Evolutionary conservation across 2,113 vertebrate species (phyloP).

Genomic region (Sclerurus mexicanus): DNA sequence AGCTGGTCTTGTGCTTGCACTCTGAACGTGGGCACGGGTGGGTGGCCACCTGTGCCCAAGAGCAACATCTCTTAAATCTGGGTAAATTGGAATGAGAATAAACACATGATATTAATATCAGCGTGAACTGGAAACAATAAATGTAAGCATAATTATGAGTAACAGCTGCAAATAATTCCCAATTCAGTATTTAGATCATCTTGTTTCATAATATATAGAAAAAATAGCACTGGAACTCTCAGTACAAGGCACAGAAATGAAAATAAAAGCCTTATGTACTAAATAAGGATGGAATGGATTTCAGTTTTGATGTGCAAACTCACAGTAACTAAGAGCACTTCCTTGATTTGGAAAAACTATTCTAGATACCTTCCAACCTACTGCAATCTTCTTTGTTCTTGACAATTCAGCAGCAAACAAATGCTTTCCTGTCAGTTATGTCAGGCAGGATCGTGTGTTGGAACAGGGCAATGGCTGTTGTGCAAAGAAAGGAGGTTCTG

Average conservation of each 20-base stretch:
- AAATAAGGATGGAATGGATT: background rate
- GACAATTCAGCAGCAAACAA: background rate
- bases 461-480: background rate
- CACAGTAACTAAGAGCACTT: background rate
- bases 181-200: background rate
- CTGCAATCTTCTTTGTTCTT: background rate
- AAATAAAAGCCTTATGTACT: background rate
- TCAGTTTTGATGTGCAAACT: background rate
- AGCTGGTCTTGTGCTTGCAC: background rate
- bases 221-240: background rate
- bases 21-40: background rate
- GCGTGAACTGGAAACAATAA: background rate
- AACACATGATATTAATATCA: background rate
- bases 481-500: background rate
- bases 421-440: background rate
- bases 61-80: too few species aligned
- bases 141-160: background rate
- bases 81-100: background rate
- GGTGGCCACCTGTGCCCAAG: background rate
- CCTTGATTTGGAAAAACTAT: background rate
- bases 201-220: background rate
- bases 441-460: background rate
- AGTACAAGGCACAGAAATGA: background rate
- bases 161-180: background rate
- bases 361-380: background rate